Evolutionary conservation across 1,140 invertebrate genomes (phyloP), one percentile per base, ranked within the genome.

Genomic region (Leptopilina clavipes): DNA sequence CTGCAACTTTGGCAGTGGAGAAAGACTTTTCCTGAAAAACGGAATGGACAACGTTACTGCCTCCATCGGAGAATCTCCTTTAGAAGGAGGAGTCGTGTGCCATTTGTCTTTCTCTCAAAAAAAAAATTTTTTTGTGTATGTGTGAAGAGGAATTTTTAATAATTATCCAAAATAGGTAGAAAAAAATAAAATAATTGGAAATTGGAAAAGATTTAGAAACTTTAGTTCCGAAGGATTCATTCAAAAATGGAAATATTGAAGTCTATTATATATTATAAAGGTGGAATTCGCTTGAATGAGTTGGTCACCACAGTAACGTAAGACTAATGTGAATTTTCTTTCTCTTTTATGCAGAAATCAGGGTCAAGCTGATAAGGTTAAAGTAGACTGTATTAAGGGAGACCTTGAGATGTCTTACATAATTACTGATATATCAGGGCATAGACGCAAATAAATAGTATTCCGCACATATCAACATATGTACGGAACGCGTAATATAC

Each of bases 1-100:
- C 89, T 76, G 85, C 84, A 85, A 87, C 82, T 88, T 91, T 90
- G 86, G 88, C 89, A 88, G 86, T 89, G 86, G 85, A 85, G 85
- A 86, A 86, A 86, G 87, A 87, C 79, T 89, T 89, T 77, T 87
- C 87, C 89, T 90, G 76, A 79, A 82, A 71, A 75, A 45, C 56
- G 18, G 11, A 8, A 74, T 71, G 56, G 74, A 75, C 54, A 48
- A 45, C 40, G 71, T 56, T 70, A 12, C 59, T 54, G 48, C 6
- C 71, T 72, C 72, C 31, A 31, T 44, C 25, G 75, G 37, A 52
- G 14, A 52, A 17, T 52, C 14, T 59, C 54, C 19, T 59, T 59
- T 22, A n/a, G 45, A 48, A 76, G 70, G 76, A 77, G 76, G 79
- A 59, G 70, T 70, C 70, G 75, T 79, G 75, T 74, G 74, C 76